Base-by-base conservation (phyloP, 2,888 invertebrate genomes). In the Lottia scabra region DNA sequence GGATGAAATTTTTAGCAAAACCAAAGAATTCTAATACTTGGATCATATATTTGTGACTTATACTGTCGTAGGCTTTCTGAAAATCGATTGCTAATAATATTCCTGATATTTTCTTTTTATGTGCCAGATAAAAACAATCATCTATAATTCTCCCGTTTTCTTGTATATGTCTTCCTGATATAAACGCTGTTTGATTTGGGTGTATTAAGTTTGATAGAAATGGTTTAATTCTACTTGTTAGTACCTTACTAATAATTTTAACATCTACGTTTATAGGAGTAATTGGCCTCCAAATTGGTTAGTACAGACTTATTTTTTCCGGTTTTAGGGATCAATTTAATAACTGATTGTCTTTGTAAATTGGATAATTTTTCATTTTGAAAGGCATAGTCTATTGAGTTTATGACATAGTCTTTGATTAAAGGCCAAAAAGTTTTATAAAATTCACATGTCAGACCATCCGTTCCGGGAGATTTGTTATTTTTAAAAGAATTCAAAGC, bases 201-300 rank as follows among this genome's bases (percentile, higher is more conserved):
- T 63, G 26, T 63, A 30, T 19, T 16, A 63, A 10, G 0, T 63
- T 16, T 5, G 16, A 16, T 12, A 63, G 23, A 27, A 63, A 26
- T 27, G 63, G 63, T 63, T 63, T 63, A 19, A 63, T 19, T 63
- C 63, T 63, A 63, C 6, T 48, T n/a, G 48, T n/a, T 19, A 48
- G 19, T 15, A 48, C 48, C 15, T 48, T 48, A 19, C 48, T 48
- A 5, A 48, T 48, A 16, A 48, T n/a, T 19, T 48, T 48, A 5
- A 48, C 48, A 12, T 48, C n/a, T 16, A 48, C 48, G 15, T 67
- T 72, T 48, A 68, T 23, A 1, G 64, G 56, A 16, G 64, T 63
- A 16, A 72, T 72, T n/a, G 68, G 72, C 27, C 68, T 56, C 65
- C 68, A 72, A n/a, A 43, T 68, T 72, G 38, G 63, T 72, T 2